phyloP scores from a whole-genome alignment of 2,113 vertebrate genomes.

The Galemys pyrenaicus region DNA sequence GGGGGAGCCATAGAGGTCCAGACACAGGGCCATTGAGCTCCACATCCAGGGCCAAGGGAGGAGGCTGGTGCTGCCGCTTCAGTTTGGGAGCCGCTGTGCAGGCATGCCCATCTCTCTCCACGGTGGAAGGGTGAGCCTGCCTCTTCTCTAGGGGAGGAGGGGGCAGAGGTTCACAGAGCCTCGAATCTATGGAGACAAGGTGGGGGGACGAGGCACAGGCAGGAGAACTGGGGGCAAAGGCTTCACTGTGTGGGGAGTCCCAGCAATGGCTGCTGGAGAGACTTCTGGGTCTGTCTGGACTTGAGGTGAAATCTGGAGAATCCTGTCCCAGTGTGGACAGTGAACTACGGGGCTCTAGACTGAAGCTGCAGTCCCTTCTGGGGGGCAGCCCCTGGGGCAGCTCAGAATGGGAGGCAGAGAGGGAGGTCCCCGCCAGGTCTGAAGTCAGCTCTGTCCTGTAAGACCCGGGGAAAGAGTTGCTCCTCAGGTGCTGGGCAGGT shows the following conservation, averaged over 20 bases:
- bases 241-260: background rate
- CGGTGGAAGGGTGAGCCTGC: rapidly evolving
- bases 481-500: background rate
- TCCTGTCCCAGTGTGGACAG: slow-evolving; percentile 23
- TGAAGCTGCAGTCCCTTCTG: background rate
- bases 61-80: background rate
- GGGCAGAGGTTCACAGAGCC: background rate
- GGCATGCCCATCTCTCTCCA: background rate
- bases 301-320: slow-evolving; percentile 36
- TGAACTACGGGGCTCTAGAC: background rate
- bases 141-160: slow-evolving; percentile 12
- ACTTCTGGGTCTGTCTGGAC: background rate
- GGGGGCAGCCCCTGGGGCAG: slow-evolving; percentile 61
- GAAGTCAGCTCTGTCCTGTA: slow-evolving; percentile 28
- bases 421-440: slow-evolving; percentile 54
- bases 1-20: background rate
- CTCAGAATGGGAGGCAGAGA: slow-evolving; percentile 68
- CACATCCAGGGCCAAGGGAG: background rate
- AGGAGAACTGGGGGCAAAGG: background rate
- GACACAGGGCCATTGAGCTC: background rate
- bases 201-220: background rate
- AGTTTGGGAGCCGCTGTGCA: rapidly evolving
- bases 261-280: background rate
- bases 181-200: background rate
- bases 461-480: slow-evolving; percentile 62